Evolutionary conservation across 2,113 vertebrate species (phyloP), one percentile per base, ranked within the genome.

Genomic region (Mesitornis unicolor): DNA sequence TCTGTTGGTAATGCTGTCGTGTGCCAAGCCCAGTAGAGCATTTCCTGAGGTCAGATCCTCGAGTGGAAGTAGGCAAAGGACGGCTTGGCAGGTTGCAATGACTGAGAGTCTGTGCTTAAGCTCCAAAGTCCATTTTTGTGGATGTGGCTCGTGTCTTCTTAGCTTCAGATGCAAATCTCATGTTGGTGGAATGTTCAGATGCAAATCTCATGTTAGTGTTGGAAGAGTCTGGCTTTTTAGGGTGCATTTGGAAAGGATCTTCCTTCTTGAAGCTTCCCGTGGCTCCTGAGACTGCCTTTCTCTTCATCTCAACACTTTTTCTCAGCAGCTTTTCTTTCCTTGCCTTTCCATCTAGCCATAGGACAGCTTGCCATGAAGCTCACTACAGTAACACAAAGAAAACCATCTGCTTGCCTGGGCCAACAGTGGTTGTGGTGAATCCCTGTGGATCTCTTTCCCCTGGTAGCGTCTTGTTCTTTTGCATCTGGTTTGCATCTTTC

Each of bases 381-480:
- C 43, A 11, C 61, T 54, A 3, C 70, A 17, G 26, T 65, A 65
- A 29, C 2, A 4, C 69, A 57, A 42, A 65, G 75, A 36, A 54
- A 92, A 42, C 80, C 64, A 59, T 84, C 80, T 96, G 90, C 76
- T 88, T 94, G 60, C 68, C 59, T 84, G 10, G 11, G 88, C 80
- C 78, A 5, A 24, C 1, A 2, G 71, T 76, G 83, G 47, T 70
- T 61, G 12, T 33, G 59, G 35, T 57, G 60, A 51, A 50, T 90
- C 73, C 28, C 10, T 43, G 51, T 47, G 64, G 54, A 50, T 77
- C 36, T 26, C 53, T 88, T 88, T 33, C 60, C 56, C 22, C 13
- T 22, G 13, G 88, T n/a, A 93, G 20, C 13, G 0, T 53, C 11
- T 7, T 61, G 24, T 61, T 81, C 61, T 24, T 59, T 51, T 36